Conservation (phyloP, 2,888 invertebrate genomes). For the Apoda limacodes region DNA sequence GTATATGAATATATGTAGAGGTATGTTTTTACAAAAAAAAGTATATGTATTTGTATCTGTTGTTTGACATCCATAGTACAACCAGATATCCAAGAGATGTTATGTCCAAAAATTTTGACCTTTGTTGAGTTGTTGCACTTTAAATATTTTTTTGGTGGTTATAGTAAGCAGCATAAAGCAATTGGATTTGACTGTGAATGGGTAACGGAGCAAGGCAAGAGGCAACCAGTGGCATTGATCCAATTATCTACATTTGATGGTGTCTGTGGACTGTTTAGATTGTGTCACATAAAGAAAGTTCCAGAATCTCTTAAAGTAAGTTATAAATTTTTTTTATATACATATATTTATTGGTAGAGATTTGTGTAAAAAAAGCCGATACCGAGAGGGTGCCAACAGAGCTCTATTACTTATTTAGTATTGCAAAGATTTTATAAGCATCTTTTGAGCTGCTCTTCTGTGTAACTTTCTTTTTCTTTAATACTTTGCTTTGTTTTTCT, state of each 20-base stretch:
- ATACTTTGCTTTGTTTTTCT: no score
- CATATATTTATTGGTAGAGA: no score
- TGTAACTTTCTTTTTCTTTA: no score
- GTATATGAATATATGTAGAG: no score
- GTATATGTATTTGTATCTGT: background rate
- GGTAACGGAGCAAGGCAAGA: conserved; percentile 72
- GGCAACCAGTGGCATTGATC: conserved; percentile 75
- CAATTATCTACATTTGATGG: conserved; percentile 80
- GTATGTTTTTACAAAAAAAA: background rate
- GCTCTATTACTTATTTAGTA: no score
- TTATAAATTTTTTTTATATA: no score
- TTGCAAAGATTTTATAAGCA: no score
- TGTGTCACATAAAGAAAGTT: conserved; percentile 69
- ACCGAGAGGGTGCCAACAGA: no score
- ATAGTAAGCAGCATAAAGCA: conserved; percentile 39
- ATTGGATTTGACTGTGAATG: conserved; percentile 88
- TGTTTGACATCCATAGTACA: background rate
- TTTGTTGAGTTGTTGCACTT: no score
- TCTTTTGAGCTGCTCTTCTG: no score
- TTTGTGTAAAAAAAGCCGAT: no score
- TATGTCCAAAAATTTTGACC: background rate
- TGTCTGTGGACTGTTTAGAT: conserved; percentile 76
- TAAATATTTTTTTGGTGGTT: background rate
- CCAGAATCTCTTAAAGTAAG: conserved; percentile 74
- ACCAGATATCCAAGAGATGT: background rate